Evolutionary conservation across 2,888 invertebrate species (phyloP).

Genomic region (Morinoia aosen): DNA sequence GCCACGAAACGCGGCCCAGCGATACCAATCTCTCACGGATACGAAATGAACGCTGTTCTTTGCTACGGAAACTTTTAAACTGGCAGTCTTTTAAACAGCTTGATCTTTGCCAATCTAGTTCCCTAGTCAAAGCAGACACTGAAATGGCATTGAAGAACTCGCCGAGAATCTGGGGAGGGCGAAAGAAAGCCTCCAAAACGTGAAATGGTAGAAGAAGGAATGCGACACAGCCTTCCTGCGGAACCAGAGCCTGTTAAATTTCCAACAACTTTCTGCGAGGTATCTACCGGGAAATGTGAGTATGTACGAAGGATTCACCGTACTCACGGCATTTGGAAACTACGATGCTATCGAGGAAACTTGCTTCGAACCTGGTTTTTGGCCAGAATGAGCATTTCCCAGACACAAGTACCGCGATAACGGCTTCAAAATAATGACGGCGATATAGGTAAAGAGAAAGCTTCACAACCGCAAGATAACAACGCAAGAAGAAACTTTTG

Average conservation of each 20-base stretch:
- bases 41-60: conserved; percentile 43
- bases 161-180: neutral
- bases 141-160: conserved; percentile 33
- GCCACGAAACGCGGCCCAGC: conserved; percentile 37
- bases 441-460: neutral
- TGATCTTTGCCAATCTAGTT: conserved; percentile 40
- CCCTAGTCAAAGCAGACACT: neutral
- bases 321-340: neutral
- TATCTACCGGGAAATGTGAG: neutral
- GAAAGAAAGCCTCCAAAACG: conserved; percentile 21
- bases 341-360: neutral
- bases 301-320: neutral
- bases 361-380: neutral
- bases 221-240: neutral
- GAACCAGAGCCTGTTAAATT: neutral
- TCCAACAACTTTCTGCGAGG: neutral
- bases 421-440: neutral
- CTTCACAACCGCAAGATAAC: neutral
- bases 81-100: neutral
- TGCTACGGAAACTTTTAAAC: conserved; percentile 31
- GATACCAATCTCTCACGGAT: conserved; percentile 50
- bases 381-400: neutral
- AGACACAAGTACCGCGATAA: neutral
- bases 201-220: conserved; percentile 1
- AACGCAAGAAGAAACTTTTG: neutral